phyloP scores from a whole-genome alignment of 2,797 vertebrate genomes.

The Pipistrellus pipistrellus region DNA sequence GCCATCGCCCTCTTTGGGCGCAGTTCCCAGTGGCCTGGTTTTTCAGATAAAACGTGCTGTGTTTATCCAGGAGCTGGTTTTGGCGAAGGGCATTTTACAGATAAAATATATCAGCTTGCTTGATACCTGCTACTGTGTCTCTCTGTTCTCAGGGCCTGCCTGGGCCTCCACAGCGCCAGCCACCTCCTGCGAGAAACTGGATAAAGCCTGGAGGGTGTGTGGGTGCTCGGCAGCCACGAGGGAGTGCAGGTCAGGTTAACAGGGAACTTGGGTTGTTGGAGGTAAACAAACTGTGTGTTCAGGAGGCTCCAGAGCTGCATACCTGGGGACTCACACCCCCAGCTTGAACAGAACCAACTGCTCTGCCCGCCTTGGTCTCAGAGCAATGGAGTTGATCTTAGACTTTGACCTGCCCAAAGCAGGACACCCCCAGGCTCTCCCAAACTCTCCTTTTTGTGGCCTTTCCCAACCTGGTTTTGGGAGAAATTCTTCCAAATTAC shows the following conservation, averaged over 20 bases:
- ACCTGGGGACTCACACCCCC: neutral
- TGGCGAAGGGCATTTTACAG: neutral
- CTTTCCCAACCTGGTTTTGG: neutral
- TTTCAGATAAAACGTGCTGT: conserved; percentile 40
- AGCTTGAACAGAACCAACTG: neutral
- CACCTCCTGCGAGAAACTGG: neutral
- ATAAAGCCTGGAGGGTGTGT: neutral
- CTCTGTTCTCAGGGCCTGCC: conserved; percentile 20
- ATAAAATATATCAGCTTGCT: neutral
- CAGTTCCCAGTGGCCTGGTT: neutral
- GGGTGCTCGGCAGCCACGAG: fast-evolving
- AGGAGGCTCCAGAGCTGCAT: neutral
- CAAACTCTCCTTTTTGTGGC: neutral
- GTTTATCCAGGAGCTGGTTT: conserved; percentile 25
- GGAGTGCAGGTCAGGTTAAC: neutral
- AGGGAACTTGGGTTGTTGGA: neutral
- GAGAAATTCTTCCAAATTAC: conserved; percentile 35
- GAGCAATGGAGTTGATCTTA: neutral
- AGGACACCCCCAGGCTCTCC: neutral
- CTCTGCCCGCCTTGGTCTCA: neutral
- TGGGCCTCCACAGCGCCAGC: neutral
- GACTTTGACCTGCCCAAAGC: neutral
- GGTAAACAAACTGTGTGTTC: neutral
- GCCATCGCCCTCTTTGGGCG: neutral
- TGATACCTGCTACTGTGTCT: neutral